A percentile compares a stretch with the other conserved stretches of the same genome.
Evolutionary conservation across 2,113 vertebrate species (phyloP).

Genomic region (Caranx melampygus): DNA sequence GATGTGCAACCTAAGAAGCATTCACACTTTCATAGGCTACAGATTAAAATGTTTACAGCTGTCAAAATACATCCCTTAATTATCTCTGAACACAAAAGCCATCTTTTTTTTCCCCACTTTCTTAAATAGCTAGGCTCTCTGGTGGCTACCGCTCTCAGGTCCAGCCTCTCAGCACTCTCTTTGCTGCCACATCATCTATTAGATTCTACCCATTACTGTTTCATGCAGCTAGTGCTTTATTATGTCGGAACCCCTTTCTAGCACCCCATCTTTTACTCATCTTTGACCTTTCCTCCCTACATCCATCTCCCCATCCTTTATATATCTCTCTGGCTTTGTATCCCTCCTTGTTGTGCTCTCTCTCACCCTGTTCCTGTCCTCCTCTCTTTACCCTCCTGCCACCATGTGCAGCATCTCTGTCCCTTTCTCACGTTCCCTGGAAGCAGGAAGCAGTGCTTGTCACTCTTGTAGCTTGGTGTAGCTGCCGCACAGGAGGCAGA

Average conservation of each 20-base stretch:
- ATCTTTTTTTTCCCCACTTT: constrained; percentile 1
- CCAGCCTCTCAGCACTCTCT: constrained; percentile 32
- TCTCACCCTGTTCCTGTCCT: constrained; percentile 23
- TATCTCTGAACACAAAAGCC: constrained; percentile 3
- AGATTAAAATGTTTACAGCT: constrained; percentile 9
- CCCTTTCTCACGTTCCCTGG: constrained; percentile 53
- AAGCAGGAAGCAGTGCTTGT: constrained; percentile 59
- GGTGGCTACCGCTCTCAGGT: constrained; percentile 14
- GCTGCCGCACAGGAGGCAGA: constrained; percentile 54
- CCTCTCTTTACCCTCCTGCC: constrained; percentile 43
- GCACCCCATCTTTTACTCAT: constrained; percentile 34
- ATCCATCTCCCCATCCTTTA: constrained; percentile 48
- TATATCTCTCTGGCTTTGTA: constrained; percentile 14
- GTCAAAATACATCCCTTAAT: constrained; percentile 34
- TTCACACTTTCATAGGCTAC: neutral
- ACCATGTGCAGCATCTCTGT: constrained; percentile 35
- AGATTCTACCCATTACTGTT: constrained; percentile 47
- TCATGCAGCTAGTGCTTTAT: constrained; percentile 47
- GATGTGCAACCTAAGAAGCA: neutral
- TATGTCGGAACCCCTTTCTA: constrained; percentile 34
- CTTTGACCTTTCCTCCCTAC: constrained; percentile 61
- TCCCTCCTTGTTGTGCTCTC: constrained; percentile 10
- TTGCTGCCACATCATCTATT: constrained; percentile 40
- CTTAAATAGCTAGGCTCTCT: neutral
- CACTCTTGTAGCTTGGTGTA: constrained; percentile 51